phyloP scores from a whole-genome alignment of 1,140 invertebrate genomes.

The Adelges cooleyi region DNA sequence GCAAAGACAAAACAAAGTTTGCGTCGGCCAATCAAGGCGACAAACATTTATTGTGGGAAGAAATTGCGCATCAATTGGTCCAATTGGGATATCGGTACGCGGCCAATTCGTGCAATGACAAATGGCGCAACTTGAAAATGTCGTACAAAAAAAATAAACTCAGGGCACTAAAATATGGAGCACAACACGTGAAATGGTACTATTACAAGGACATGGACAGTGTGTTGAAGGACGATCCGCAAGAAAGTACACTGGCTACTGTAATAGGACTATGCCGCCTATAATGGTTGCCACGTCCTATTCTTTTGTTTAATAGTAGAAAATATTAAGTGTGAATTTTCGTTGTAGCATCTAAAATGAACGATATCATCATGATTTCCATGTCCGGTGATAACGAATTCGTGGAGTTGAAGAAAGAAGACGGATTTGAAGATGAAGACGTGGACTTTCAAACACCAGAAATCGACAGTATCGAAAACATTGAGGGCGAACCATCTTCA shows the following conservation, averaged over 20 bases:
- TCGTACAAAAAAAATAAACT: constrained; percentile 5
- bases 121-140: constrained; percentile 25
- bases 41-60: constrained; percentile 16
- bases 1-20: background rate
- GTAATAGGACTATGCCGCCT: no score
- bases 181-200: background rate
- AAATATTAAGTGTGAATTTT: no score
- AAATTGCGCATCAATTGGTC: background rate
- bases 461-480: background rate
- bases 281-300: no score
- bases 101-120: constrained; percentile 8
- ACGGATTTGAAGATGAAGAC: background rate
- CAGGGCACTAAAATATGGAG: background rate
- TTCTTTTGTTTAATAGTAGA: no score
- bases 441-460: background rate
- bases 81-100: background rate
- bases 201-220: constrained; percentile 14
- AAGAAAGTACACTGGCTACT: background rate
- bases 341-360: background rate
- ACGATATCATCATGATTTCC: constrained; percentile 4
- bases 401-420: background rate
- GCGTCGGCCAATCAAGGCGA: background rate
- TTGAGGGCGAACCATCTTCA: background rate
- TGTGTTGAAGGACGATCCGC: background rate
- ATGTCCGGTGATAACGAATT: background rate